Evolutionary conservation across 1,140 invertebrate genomes (phyloP).

Genomic region (Heliconius nattereri): DNA sequence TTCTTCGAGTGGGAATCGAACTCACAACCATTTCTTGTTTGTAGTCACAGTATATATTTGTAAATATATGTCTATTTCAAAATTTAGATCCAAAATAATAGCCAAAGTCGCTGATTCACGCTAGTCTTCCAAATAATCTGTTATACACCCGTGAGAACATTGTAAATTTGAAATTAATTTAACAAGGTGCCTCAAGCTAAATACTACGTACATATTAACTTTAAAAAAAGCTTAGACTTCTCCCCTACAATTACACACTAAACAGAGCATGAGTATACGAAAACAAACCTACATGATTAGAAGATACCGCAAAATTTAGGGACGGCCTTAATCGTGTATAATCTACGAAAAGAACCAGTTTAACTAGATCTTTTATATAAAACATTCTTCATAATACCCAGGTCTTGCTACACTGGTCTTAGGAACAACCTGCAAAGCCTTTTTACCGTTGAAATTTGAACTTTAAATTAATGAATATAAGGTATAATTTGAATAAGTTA

Average conservation of each 20-base stretch:
- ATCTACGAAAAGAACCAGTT: conserved; percentile 39
- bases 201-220: neutral
- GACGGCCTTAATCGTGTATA: conserved; percentile 44
- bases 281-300: conserved; percentile 59
- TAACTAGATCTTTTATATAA: conserved; percentile 24
- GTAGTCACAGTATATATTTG: neutral
- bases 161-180: conserved; percentile 8
- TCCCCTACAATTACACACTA: conserved; percentile 40
- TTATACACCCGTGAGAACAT: neutral
- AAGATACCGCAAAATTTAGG: conserved; percentile 48
- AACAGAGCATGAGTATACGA: conserved; percentile 50
- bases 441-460: neutral
- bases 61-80: neutral
- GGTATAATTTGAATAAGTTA: neutral
- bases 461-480: neutral
- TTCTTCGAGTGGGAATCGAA: neutral
- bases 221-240: neutral
- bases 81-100: neutral
- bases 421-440: neutral
- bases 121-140: neutral
- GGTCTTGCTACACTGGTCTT: neutral
- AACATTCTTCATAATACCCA: neutral
- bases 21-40: neutral
- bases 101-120: neutral
- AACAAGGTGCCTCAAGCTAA: conserved; percentile 1